phyloP scores from a whole-genome alignment of 1,140 invertebrate species.

The Drosophila azteca region DNA sequence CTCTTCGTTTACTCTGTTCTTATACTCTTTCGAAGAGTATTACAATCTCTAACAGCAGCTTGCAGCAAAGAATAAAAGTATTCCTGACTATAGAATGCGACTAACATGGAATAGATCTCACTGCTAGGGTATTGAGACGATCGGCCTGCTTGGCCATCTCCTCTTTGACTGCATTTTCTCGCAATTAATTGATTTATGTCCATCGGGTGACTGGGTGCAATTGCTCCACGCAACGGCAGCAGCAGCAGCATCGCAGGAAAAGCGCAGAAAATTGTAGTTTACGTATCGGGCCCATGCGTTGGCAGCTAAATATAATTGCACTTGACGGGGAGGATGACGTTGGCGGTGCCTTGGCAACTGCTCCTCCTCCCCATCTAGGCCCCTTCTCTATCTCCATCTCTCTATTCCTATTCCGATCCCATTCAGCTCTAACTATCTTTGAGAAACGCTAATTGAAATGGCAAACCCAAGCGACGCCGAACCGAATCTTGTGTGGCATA shows the following conservation, averaged over 20 bases:
- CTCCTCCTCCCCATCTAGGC: background rate
- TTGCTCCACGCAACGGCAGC: conserved; percentile 14
- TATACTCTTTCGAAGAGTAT: background rate
- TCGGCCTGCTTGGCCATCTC: no score
- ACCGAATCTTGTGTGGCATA: conserved; percentile 46
- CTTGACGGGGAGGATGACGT: conserved; percentile 17
- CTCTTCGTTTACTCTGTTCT: background rate
- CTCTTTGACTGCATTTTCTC: background rate
- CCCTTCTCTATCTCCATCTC: background rate
- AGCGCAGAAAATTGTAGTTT: background rate
- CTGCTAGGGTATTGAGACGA: no score
- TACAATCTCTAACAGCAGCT: no score
- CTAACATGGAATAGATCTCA: no score
- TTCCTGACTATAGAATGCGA: no score
- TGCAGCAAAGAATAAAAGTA: no score
- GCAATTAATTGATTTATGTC: conserved; percentile 59
- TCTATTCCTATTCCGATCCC: conserved; percentile 4
- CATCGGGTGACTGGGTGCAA: conserved; percentile 36
- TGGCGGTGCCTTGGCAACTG: background rate
- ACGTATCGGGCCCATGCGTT: conserved; percentile 43
- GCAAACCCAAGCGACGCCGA: conserved; percentile 26
- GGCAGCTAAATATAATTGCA: conserved; percentile 57
- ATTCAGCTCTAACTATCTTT: conserved; percentile 55
- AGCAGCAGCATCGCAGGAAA: background rate
- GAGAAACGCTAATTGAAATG: conserved; percentile 67